These are phyloP conservation scores for Benitochromis conjunctus DNA, from an alignment of 2,113 vertebrate species.

Conservation along the genomic window DNA sequence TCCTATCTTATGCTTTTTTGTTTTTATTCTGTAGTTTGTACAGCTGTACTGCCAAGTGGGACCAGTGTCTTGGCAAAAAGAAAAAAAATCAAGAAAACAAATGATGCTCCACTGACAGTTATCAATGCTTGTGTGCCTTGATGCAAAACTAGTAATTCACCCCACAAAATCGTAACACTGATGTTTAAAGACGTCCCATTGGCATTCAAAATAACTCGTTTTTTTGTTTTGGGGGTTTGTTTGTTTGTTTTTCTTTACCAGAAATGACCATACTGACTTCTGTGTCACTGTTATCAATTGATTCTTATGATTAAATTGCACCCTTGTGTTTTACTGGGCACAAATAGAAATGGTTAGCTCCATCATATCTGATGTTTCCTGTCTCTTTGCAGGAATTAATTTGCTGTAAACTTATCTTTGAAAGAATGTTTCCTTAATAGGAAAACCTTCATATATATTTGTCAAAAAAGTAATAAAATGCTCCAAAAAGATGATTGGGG, in stretches of 20 bases:
- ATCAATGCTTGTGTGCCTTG: slow-evolving; percentile 79
- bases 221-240: slow-evolving; percentile 18
- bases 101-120: slow-evolving; percentile 53
- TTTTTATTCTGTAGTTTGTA: slow-evolving; percentile 65
- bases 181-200: slow-evolving; percentile 61
- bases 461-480: slow-evolving; percentile 79
- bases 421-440: slow-evolving; percentile 71
- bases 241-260: slow-evolving; percentile 32
- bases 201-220: slow-evolving; percentile 38
- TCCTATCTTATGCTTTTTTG: slow-evolving; percentile 16
- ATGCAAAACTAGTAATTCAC: slow-evolving; percentile 66
- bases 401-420: slow-evolving; percentile 75
- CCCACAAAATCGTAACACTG: slow-evolving; percentile 41
- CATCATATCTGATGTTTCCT: slow-evolving; percentile 62
- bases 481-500: slow-evolving; percentile 48
- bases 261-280: slow-evolving; percentile 29
- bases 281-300: slow-evolving; percentile 30
- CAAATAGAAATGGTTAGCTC: slow-evolving; percentile 60
- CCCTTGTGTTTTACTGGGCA: slow-evolving; percentile 59
- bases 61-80: slow-evolving; percentile 73
- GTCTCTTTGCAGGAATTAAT: slow-evolving; percentile 66
- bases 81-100: slow-evolving; percentile 20
- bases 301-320: slow-evolving; percentile 40
- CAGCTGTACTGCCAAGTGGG: slow-evolving; percentile 72
- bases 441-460: slow-evolving; percentile 79